Conservation (phyloP, 2,888 invertebrate species). For the Amiota mariae region DNA sequence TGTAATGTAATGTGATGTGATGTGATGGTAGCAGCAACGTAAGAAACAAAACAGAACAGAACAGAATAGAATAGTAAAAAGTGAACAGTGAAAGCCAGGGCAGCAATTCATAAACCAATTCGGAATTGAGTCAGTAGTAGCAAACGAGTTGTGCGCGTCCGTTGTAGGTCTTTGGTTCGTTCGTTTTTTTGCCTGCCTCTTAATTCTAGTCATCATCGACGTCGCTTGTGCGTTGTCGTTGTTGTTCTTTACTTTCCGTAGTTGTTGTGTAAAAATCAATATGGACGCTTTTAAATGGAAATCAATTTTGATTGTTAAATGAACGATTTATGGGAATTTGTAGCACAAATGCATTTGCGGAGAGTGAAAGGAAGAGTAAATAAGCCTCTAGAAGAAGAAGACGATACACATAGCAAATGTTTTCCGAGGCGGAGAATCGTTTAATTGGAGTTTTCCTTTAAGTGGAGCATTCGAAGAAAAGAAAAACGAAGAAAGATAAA, state of each 20-base stretch:
- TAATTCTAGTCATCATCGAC: background rate
- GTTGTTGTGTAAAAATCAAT: slow-evolving; percentile 26
- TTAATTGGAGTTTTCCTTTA: slow-evolving; percentile 17
- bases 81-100: background rate
- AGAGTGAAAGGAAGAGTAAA: background rate
- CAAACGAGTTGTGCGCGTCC: background rate
- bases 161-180: slow-evolving; percentile 1
- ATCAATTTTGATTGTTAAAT: slow-evolving; percentile 21
- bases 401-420: slow-evolving; percentile 9
- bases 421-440: background rate
- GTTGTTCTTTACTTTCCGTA: background rate
- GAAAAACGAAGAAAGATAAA: slow-evolving; percentile 8
- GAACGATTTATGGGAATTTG: background rate
- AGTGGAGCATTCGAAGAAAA: slow-evolving; percentile 9
- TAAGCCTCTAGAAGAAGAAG: background rate
- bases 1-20: too few species aligned
- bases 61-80: background rate
- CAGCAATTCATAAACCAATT: slow-evolving; percentile 4
- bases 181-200: background rate
- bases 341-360: slow-evolving; percentile 13
- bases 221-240: background rate
- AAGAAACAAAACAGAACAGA: background rate
- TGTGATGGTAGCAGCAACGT: too few species aligned
- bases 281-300: slow-evolving; percentile 21
- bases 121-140: slow-evolving; percentile 10